Base-by-base conservation (phyloP, 2,797 vertebrate genomes). In the Podarcis siculus region DNA sequence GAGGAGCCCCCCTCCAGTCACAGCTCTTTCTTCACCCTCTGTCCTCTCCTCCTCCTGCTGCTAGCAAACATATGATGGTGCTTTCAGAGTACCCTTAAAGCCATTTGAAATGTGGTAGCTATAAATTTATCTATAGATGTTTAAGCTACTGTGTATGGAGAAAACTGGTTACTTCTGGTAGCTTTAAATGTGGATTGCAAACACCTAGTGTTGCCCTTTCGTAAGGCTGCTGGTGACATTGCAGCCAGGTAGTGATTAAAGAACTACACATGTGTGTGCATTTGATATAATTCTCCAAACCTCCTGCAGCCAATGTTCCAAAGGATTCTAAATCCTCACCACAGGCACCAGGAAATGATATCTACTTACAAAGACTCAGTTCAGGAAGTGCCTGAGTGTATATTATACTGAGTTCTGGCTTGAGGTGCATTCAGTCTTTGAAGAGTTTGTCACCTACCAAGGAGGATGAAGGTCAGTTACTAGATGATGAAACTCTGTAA, bases 171-270 rank as follows among this genome's bases (percentile, higher is more conserved):
- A 9, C 30, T 67, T 71, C 77, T 79, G 27, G 37, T 15, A 85
- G 25, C 15, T 86, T 23, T 81, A 15, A 81, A 55, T 66, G 1
- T 30, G 42, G 42, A 82, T 42, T 79, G 42, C 35, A 8, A 23
- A 25, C 0, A 0, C 5, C n/a, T 58, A 25, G 32, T 27, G 4
- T 79, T 5, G 27, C 79, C 0, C 2, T 17, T n/a, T 23, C 82
- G 79, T 66, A 78, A 15, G 72, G 15, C 45, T n/a, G 25, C 69
- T 87, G 25, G 37, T 79, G 86, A 32, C 1, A 0, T 42, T 35
- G 7, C 3, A 13, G 45, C 30, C 45, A 35, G 90, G n/a, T 67
- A 75, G 64, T 83, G 86, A 67, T 9, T 75, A 12, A 45, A 10
- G 64, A 58, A 85, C 83, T 45, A 5, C 84, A 86, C 7, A 0